These are phyloP conservation scores for Onychostoma macrolepis DNA, from an alignment of 2,113 vertebrate genomes.

Conservation along the genomic window DNA sequence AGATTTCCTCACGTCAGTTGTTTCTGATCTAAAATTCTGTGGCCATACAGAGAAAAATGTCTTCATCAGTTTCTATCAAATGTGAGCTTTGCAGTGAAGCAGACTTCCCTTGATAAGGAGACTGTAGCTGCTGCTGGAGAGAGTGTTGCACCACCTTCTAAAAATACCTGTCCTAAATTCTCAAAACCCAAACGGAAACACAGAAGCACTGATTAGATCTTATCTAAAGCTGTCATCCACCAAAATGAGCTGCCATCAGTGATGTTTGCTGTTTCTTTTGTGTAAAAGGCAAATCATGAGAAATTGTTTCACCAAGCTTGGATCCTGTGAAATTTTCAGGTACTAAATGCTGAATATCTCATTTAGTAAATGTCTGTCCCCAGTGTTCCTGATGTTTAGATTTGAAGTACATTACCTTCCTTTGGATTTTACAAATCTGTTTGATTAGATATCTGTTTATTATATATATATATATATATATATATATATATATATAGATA, in stretches of 20 bases:
- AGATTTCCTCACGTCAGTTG: conserved; percentile 45
- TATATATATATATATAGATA: too few species aligned
- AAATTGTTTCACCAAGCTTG: neutral
- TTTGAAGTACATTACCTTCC: neutral
- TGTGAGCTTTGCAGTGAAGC: conserved; percentile 49
- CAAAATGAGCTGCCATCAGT: neutral
- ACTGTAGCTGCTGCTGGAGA: conserved; percentile 39
- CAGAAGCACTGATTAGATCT: conserved; percentile 22
- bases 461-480: too few species aligned
- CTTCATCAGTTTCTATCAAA: conserved; percentile 60
- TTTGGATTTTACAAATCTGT: neutral
- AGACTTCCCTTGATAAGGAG: conserved; percentile 23
- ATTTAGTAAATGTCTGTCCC: neutral
- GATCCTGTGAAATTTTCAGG: neutral
- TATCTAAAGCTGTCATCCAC: conserved; percentile 13
- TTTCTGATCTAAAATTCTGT: conserved; percentile 48
- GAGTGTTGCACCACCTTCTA: conserved; percentile 59
- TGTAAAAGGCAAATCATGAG: neutral
- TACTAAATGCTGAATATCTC: neutral
- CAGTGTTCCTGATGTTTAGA: neutral
- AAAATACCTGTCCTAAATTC: conserved; percentile 62
- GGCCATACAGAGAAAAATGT: conserved; percentile 49
- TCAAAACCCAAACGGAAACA: conserved; percentile 47
- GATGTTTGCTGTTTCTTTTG: neutral
- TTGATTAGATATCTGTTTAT: neutral